Evolutionary conservation across 2,888 invertebrate species (phyloP).

Genomic region (Vanessa cardui): DNA sequence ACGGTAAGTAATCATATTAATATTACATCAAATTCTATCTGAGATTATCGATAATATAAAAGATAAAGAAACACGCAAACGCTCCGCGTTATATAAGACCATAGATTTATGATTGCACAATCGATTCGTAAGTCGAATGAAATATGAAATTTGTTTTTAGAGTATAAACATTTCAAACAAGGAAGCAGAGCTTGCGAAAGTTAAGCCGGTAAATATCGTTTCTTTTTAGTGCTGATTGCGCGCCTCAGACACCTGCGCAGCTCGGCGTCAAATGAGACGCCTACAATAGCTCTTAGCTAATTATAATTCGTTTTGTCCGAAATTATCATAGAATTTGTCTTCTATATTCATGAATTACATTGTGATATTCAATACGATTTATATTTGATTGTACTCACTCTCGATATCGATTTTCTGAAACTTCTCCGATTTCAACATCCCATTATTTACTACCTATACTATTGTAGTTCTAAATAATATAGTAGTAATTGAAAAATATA

Average conservation of each 20-base stretch:
- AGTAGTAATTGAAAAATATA: no score
- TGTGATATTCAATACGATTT: constrained; percentile 32
- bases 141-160: constrained; percentile 31
- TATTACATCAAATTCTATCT: not conserved
- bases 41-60: not conserved
- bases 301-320: constrained; percentile 33
- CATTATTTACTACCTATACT: not conserved
- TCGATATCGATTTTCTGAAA: not conserved
- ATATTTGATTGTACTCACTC: constrained; percentile 11
- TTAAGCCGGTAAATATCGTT: constrained; percentile 61
- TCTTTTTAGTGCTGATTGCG: constrained; percentile 78
- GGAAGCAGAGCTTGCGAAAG: constrained; percentile 57
- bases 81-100: not conserved
- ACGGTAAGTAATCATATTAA: not conserved
- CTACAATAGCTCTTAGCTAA: constrained; percentile 40
- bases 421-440: not conserved
- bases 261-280: constrained; percentile 40
- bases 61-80: not conserved
- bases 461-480: no score
- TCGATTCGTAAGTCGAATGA: not conserved
- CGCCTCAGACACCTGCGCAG: constrained; percentile 69
- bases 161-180: constrained; percentile 43
- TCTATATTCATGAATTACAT: constrained; percentile 26
- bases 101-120: constrained; percentile 1
- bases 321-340: constrained; percentile 20